Percentiles rank a stretch among this genome's conserved stretches.
Conservation (phyloP, 2,113 vertebrate genomes). For the Rhinopomastus cyanomelas region DNA sequence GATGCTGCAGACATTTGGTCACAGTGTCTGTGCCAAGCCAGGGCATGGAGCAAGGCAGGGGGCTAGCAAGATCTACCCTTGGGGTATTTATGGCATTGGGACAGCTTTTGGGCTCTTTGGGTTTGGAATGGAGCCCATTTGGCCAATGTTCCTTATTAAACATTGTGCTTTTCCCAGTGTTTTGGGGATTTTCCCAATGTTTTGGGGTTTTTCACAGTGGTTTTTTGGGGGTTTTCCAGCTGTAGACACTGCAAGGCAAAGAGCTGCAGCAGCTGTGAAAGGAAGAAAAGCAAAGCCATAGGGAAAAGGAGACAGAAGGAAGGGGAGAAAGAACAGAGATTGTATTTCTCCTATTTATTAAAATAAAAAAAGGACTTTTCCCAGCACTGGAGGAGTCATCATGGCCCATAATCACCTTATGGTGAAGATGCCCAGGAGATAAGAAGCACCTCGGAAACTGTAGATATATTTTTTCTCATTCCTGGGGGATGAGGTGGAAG, state of each 20-base stretch:
- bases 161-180: not conserved
- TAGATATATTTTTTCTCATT: not conserved
- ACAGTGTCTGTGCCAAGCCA: fast-evolving
- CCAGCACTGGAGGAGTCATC: not conserved
- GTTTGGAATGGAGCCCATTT: not conserved
- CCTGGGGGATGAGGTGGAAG: not conserved
- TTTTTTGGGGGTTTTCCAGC: not conserved
- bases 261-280: not conserved
- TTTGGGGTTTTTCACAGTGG: no score
- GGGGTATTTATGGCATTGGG: not conserved
- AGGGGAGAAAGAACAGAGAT: not conserved
- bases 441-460: not conserved
- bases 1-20: constrained; percentile 12
- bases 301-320: not conserved
- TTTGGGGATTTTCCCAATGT: not conserved
- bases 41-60: not conserved
- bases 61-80: not conserved
- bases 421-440: not conserved
- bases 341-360: not conserved
- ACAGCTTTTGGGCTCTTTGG: not conserved
- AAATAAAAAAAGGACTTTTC: not conserved
- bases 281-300: not conserved
- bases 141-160: not conserved
- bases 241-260: not conserved
- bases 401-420: not conserved